Conservation (phyloP, 2,797 vertebrate species). For the Enteromius fasciolatus region DNA sequence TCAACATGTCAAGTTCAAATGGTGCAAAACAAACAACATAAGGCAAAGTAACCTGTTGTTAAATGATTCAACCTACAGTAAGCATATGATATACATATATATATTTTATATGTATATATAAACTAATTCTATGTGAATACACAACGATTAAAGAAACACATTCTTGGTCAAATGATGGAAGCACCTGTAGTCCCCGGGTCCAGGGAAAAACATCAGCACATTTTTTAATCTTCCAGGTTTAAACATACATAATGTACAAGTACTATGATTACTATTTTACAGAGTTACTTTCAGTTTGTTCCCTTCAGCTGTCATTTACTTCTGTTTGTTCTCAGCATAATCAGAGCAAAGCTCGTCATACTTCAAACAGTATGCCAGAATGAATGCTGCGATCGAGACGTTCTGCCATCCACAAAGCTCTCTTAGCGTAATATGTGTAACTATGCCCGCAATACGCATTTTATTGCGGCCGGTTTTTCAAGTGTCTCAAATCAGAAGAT, state of each 20-base stretch:
- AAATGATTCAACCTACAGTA: conserved; percentile 54
- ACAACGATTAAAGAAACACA: conserved; percentile 62
- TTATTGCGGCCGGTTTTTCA: not conserved
- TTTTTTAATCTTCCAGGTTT: conserved; percentile 53
- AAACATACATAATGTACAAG: conserved; percentile 65
- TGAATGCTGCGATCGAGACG: conserved; percentile 6
- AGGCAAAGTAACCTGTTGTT: conserved; percentile 54
- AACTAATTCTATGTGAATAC: conserved; percentile 65
- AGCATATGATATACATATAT: conserved; percentile 66
- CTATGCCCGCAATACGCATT: not conserved
- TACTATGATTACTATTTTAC: conserved; percentile 48
- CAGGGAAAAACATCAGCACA: conserved; percentile 50
- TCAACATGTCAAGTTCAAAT: conserved; percentile 70
- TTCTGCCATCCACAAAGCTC: conserved; percentile 13
- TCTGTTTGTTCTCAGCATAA: conserved; percentile 55
- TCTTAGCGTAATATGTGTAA: not conserved
- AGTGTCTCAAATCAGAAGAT: not conserved
- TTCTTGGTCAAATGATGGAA: conserved; percentile 60
- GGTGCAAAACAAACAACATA: conserved; percentile 66
- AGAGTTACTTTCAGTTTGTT: conserved; percentile 38
- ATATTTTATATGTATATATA: conserved; percentile 60
- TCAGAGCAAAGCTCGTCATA: conserved; percentile 68
- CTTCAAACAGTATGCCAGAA: conserved; percentile 61
- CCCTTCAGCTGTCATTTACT: not conserved
- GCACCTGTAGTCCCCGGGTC: conserved; percentile 51